Conservation (phyloP, 2,797 vertebrate genomes). For the Capromys pilorides region DNA sequence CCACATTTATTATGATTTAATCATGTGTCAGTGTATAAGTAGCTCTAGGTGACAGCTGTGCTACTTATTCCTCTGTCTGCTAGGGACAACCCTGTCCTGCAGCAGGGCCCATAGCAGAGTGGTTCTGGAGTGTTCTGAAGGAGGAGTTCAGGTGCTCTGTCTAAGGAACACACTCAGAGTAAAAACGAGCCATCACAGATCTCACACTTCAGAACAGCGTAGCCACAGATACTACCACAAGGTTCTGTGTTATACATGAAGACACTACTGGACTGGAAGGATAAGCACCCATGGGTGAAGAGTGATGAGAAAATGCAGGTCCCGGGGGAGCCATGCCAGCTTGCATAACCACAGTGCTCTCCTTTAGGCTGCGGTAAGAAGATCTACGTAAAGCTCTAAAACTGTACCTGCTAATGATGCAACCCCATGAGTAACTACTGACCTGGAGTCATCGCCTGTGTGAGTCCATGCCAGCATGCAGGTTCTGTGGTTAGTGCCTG, state of each 20-base stretch:
- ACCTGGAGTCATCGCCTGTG: background rate
- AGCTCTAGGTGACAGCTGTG: background rate
- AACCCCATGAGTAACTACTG: background rate
- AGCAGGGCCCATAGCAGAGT: too few relatives aligned
- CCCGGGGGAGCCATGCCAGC: rapidly evolving
- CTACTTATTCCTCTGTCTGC: background rate
- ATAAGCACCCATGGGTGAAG: too few relatives aligned
- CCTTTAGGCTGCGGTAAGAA: background rate
- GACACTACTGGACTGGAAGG: too few relatives aligned
- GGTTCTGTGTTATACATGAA: rapidly evolving
- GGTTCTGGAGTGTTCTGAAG: background rate
- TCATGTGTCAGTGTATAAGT: background rate
- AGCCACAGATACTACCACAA: background rate
- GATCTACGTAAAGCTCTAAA: background rate
- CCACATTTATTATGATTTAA: background rate
- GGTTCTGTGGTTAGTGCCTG: background rate
- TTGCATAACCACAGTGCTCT: background rate
- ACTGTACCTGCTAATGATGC: background rate
- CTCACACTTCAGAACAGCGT: rapidly evolving
- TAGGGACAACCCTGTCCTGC: too few relatives aligned
- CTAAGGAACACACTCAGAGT: background rate
- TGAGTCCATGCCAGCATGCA: background rate
- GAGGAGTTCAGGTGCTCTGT: background rate
- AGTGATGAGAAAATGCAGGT: background rate
- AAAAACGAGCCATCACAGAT: background rate